Percentiles rank a stretch among this genome's conserved stretches.
These are phyloP conservation scores for Siphamia tubifer DNA, from an alignment of 2,113 vertebrate species.

Conservation along the genomic window DNA sequence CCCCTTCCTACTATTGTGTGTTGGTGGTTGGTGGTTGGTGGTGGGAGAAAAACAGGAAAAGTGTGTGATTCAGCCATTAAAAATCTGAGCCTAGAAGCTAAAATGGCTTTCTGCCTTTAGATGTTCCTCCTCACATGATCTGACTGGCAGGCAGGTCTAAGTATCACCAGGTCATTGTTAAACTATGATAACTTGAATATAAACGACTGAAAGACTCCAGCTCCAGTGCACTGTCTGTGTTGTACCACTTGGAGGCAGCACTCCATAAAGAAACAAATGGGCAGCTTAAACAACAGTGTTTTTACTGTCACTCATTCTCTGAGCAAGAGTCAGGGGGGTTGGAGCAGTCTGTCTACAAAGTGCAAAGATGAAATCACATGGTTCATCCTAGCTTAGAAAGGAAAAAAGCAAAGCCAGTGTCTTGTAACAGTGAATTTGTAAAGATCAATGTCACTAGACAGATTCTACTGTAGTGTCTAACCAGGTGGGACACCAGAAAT, in stretches of 20 bases:
- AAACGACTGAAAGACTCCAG: neutral
- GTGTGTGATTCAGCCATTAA: slow-evolving; percentile 46
- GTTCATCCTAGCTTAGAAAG: too few species aligned
- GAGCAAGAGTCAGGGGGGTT: too few species aligned
- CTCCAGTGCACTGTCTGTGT: neutral
- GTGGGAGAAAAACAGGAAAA: slow-evolving; percentile 80
- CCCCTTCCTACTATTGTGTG: slow-evolving; percentile 82
- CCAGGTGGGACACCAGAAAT: too few species aligned
- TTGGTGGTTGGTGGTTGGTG: slow-evolving; percentile 62
- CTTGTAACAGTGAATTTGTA: too few species aligned
- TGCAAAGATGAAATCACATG: too few species aligned
- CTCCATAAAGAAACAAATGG: neutral
- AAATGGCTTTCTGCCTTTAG: slow-evolving; percentile 49
- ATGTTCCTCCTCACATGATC: slow-evolving; percentile 25
- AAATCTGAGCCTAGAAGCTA: slow-evolving; percentile 24
- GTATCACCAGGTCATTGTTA: neutral
- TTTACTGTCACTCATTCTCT: neutral
- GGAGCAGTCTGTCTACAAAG: too few species aligned
- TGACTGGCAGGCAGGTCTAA: slow-evolving; percentile 6
- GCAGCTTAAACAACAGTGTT: neutral
- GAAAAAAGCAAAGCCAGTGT: too few species aligned
- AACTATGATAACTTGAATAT: neutral
- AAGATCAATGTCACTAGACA: too few species aligned
- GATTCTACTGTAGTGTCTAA: too few species aligned
- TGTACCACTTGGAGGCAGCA: slow-evolving; percentile 53